Base-by-base conservation (phyloP, 2,888 invertebrate species). In the Tenthredo scrophulariae region DNA sequence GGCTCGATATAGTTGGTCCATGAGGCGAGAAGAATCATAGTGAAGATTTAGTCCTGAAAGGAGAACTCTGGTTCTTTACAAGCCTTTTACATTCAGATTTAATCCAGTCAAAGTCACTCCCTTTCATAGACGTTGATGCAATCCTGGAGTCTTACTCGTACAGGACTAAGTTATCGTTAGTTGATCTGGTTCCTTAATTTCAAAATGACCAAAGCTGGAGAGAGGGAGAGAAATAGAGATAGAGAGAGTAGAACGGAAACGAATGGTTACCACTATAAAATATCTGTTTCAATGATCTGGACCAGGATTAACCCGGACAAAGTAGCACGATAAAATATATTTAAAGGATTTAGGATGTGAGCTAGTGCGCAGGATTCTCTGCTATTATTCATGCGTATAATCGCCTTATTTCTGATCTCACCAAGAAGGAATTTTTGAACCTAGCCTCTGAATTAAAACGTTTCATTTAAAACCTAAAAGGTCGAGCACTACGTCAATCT, bases 331-430 rank as follows among this genome's bases (percentile, higher is more conserved):
- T 87, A 86, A 88, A 86, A 86, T 87, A 86, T 86, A 67, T 83
- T 83, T 83, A 87, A 85, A 85, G 79, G 84, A 85, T 86, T 85
- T 74, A 85, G 85, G 85, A 75, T 82, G 86, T 86, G 84, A 87
- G 86, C 87, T 40, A 87, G 87, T 86, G 87, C 65, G 75, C 50
- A 83, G 82, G 40, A 79, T 84, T 79, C 86, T 87, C 74, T 50
- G 29, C 65, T 87, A 87, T 89, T 89, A 88, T 88, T 89, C 88
- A 89, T 86, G 65, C 85, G 86, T 84, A 40, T 89, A 89, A 89
- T 87, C 88, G 87, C 88, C 88, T 89, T 88, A 88, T 86, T 87
- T 86, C 84, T 87, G 87, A 86, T 88, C 88, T 88, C 87, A 82
- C 84, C 82, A 72, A n/a, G 26, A 22, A 82, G 80, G 62, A 62